Evolutionary conservation across 2,113 vertebrate species (phyloP), one percentile per base, ranked within the genome.

Genomic region (Ailuropoda melanoleuca): DNA sequence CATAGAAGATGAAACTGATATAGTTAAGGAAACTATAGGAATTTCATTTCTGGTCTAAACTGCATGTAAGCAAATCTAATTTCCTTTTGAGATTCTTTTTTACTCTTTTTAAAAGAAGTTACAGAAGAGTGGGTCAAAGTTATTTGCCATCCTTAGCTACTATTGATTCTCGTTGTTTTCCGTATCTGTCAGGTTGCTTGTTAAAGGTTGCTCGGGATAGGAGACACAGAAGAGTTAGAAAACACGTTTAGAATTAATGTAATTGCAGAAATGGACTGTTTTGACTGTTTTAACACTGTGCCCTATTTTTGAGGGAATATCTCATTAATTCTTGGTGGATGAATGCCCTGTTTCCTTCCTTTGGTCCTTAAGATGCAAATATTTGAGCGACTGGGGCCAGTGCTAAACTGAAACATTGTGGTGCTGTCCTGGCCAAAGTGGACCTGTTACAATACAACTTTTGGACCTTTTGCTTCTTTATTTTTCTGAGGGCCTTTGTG

Each of bases 31-130:
- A 86, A 37, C 12, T 7, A 2, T 58, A 75, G 26, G 31, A 29
- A 39, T 86, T 81, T 95, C 23, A 10, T n/a, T 93, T 95, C 39
- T 93, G 43, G 10, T 68, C 39, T 93, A 3, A 8, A 84, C 29
- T 60, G 19, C 18, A 60, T n/a, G 23, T 62, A 24, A 74, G 37
- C 48, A 50, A 4, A 31, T 78, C 9, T 88, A 6, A 46, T 82
- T 93, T 80, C 6, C 31, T 90, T 62, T 77, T 84, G 6, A 86
- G 70, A 14, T 75, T 89, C 4, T 66, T 39, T 50, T 75, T 82
- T 74, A 60, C 10, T 58, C 1, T 91, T 93, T 95, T 77, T 37
- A 8, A 72, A 17, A 90, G 46, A 78, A 68, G 18, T 19, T 19
- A 26, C 1, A 37, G 48, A 97, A 80, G n/a, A 81, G 19, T 11